phyloP scores from a whole-genome alignment of 1,140 invertebrate species.

The Aphelinus certus region DNA sequence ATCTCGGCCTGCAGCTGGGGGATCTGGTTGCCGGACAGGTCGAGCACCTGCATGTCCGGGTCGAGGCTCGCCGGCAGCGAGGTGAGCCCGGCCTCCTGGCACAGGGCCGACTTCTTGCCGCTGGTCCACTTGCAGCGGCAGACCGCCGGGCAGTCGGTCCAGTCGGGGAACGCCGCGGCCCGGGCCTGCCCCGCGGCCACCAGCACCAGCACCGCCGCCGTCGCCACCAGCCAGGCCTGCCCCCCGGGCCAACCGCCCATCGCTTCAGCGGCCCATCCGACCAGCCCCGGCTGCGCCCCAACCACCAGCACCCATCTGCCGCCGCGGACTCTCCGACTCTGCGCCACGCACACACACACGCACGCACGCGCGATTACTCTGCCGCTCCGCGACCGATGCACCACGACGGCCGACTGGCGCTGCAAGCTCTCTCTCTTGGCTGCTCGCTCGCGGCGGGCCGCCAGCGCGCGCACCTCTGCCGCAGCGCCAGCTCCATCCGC shows the following conservation, averaged over 20 bases:
- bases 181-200: constrained; percentile 30
- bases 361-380: constrained; percentile 13
- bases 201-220: constrained; percentile 54
- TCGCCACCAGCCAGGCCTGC: constrained; percentile 48
- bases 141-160: constrained; percentile 82
- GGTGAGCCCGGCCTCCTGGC: constrained; percentile 79
- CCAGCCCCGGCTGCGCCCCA: background rate
- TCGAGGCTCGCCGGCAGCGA: constrained; percentile 78
- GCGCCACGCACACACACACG: background rate
- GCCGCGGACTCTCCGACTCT: constrained; percentile 3
- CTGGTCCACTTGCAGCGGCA: constrained; percentile 90
- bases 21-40: constrained; percentile 83
- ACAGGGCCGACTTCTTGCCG: constrained; percentile 87
- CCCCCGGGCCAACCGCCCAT: background rate
- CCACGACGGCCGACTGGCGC: background rate
- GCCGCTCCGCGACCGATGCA: background rate
- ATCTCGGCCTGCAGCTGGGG: constrained; percentile 79
- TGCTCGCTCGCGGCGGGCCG: constrained; percentile 12
- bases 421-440: constrained; percentile 30
- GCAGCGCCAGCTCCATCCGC: constrained; percentile 23
- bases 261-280: constrained; percentile 2
- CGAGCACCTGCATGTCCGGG: constrained; percentile 86
- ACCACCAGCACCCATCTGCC: constrained; percentile 33
- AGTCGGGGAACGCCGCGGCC: constrained; percentile 73
- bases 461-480: constrained; percentile 24